Percentiles rank a stretch among this genome's conserved stretches.
These are phyloP conservation scores for Salminus brasiliensis DNA, from an alignment of 2,113 vertebrate genomes.

Conservation along the genomic window DNA sequence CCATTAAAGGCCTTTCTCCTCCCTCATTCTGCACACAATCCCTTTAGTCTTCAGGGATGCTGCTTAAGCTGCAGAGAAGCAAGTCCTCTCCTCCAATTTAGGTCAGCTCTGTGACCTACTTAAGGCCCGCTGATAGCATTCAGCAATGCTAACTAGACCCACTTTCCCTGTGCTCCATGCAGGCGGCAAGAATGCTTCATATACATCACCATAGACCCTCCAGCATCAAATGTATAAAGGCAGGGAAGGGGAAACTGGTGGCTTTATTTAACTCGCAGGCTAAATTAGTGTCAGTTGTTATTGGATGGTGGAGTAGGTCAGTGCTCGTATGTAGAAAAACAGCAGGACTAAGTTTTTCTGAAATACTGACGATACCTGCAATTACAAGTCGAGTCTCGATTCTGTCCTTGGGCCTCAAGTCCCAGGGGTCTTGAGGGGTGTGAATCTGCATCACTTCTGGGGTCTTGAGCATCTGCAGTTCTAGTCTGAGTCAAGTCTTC, in stretches of 20 bases:
- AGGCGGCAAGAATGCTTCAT: conserved; percentile 11
- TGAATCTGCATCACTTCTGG: too few relatives aligned
- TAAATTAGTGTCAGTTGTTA: neutral
- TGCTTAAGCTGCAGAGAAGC: conserved; percentile 23
- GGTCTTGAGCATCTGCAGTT: too few relatives aligned
- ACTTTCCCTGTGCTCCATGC: conserved; percentile 28
- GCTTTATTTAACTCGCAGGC: neutral
- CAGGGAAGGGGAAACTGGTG: conserved; percentile 20
- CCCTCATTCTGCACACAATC: conserved; percentile 30
- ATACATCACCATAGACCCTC: neutral
- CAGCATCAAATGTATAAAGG: conserved; percentile 8
- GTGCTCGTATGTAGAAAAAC: too few relatives aligned
- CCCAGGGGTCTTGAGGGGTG: too few relatives aligned
- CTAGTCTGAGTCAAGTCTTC: too few relatives aligned
- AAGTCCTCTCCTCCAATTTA: conserved; percentile 47
- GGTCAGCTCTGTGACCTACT: conserved; percentile 63
- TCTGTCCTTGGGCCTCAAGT: too few relatives aligned
- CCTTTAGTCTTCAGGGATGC: conserved; percentile 33
- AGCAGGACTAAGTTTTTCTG: too few relatives aligned
- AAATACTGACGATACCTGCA: too few relatives aligned
- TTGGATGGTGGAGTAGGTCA: neutral
- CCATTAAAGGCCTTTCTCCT: conserved; percentile 13
- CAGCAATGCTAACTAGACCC: conserved; percentile 52
- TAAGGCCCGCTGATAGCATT: conserved; percentile 55
- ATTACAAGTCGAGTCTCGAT: too few relatives aligned